Percentiles rank a stretch among this genome's conserved stretches.
phyloP scores from a whole-genome alignment of 2,888 invertebrate genomes.

The Coecobrya sp. region DNA sequence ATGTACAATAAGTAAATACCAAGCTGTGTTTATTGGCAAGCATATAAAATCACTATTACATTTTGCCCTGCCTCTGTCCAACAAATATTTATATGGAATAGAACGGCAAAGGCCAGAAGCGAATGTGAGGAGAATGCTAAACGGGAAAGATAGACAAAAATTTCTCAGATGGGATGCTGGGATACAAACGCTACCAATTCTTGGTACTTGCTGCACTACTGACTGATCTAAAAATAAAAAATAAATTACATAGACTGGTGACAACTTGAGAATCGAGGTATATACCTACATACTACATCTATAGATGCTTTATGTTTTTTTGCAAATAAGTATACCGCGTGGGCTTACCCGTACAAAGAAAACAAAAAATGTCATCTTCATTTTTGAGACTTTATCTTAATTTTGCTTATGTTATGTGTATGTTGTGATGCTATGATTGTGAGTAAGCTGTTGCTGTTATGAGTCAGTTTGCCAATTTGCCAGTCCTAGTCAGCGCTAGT shows the following conservation, averaged over 20 bases:
- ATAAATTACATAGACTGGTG: background rate
- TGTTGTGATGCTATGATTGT: too few species aligned
- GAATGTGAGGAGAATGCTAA: background rate
- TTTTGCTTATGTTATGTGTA: too few species aligned
- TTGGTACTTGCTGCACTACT: background rate
- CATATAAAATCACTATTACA: background rate
- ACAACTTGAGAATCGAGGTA: background rate
- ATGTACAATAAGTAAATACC: background rate
- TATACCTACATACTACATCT: too few species aligned
- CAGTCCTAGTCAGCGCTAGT: too few species aligned
- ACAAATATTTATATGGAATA: background rate
- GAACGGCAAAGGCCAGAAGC: background rate
- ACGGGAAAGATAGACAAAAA: background rate
- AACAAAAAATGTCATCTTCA: too few species aligned
- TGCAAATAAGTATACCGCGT: too few species aligned
- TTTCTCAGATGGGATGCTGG: background rate
- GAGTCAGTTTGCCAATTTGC: too few species aligned
- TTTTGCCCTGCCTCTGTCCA: background rate
- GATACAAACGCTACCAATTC: background rate
- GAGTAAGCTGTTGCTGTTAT: too few species aligned
- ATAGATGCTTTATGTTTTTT: too few species aligned
- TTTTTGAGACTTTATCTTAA: too few species aligned
- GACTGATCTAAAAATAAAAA: background rate
- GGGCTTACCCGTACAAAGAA: too few species aligned
- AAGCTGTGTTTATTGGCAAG: background rate